Evolutionary conservation across 2,888 invertebrate species (phyloP).

Genomic region (Lasioglossum figueresi): DNA sequence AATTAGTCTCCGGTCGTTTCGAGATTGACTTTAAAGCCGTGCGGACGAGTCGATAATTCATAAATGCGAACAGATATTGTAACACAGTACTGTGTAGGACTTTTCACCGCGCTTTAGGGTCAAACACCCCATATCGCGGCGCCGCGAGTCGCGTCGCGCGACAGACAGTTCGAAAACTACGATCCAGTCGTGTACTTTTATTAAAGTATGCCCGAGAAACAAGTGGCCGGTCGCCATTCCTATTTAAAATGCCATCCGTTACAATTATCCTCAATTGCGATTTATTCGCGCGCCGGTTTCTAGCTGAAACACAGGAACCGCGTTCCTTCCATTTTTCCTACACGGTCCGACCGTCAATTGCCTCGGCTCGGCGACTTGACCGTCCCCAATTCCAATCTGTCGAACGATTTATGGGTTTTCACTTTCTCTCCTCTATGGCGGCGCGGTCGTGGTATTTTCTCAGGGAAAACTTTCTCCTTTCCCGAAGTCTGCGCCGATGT

Average conservation of each 20-base stretch:
- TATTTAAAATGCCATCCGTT: constrained; percentile 13
- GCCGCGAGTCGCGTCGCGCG: neutral
- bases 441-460: neutral
- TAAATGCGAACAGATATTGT: neutral
- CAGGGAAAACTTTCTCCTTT: neutral
- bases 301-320: neutral
- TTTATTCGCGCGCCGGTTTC: constrained; percentile 1
- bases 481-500: neutral
- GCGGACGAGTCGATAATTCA: too few relatives aligned
- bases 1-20: neutral
- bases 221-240: constrained; percentile 19
- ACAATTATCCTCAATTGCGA: constrained; percentile 17
- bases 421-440: constrained; percentile 5
- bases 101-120: neutral
- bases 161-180: constrained; percentile 12
- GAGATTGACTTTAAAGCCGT: too few relatives aligned
- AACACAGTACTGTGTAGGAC: too few relatives aligned
- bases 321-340: neutral
- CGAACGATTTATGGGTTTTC: neutral
- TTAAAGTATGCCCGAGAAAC: neutral
- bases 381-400: neutral
- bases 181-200: neutral
- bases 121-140: neutral
- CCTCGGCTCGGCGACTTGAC: neutral
- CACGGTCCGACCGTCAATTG: neutral